These are phyloP conservation scores for Sarcophaga rosellei DNA, from an alignment of 2,888 invertebrate species.

Conservation along the genomic window DNA sequence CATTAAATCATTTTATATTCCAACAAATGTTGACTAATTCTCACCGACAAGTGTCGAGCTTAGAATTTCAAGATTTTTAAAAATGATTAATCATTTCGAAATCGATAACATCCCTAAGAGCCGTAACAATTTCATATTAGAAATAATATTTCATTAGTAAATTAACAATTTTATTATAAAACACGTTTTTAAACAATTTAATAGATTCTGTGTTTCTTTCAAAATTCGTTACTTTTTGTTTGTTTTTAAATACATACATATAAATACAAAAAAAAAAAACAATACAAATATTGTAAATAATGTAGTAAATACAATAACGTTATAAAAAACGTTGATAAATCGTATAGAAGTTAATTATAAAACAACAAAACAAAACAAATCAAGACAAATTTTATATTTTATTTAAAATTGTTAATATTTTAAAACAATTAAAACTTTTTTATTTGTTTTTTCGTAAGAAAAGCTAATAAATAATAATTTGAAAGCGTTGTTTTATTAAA, in stretches of 20 bases:
- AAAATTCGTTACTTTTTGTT: neutral
- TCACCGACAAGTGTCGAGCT: constrained; percentile 21
- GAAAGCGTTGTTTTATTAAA: constrained; percentile 41
- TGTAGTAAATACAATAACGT: neutral
- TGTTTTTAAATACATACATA: neutral
- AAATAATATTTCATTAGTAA: too few species aligned
- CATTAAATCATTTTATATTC: neutral
- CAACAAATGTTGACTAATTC: constrained; percentile 29
- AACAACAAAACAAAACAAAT: neutral
- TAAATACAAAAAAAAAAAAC: too few species aligned
- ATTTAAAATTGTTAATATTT: neutral
- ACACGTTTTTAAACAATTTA: neutral
- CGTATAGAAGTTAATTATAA: constrained; percentile 15
- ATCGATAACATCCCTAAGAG: neutral
- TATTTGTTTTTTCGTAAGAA: neutral
- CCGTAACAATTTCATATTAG: neutral
- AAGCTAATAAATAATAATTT: constrained; percentile 57
- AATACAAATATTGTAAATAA: neutral
- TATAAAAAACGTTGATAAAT: constrained; percentile 30
- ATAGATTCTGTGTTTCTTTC: neutral
- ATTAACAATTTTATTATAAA: neutral
- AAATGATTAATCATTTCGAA: constrained; percentile 18
- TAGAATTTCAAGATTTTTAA: constrained; percentile 3
- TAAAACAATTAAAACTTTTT: too few species aligned
- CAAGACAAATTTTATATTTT: neutral